These are phyloP conservation scores for Periophthalmus magnuspinnatus DNA, from an alignment of 2,797 vertebrate species.

Conservation along the genomic window DNA sequence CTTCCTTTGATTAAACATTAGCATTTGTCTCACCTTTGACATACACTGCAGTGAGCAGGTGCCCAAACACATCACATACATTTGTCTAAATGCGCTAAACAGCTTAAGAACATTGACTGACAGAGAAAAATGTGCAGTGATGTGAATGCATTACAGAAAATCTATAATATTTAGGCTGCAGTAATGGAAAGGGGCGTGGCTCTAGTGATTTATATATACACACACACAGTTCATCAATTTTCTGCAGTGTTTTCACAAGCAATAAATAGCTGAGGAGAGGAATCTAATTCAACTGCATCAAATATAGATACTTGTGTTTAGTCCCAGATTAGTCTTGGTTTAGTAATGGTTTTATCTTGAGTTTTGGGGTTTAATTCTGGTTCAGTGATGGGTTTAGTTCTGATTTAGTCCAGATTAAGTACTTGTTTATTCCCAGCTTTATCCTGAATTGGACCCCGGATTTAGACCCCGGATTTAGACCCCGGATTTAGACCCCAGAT, in stretches of 20 bases:
- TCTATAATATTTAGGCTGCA: not conserved
- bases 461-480: no score
- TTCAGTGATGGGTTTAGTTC: not conserved
- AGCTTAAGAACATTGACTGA: not conserved
- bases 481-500: no score
- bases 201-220: not conserved
- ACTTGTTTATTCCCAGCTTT: not conserved
- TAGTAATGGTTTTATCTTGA: no score
- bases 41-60: not conserved
- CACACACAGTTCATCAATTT: not conserved
- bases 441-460: no score
- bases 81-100: not conserved
- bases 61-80: not conserved
- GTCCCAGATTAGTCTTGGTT: no score
- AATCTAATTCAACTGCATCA: not conserved
- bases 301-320: not conserved
- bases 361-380: no score
- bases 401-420: not conserved
- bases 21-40: not conserved
- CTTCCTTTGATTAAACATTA: not conserved
- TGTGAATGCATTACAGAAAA: slow-evolving; percentile 1
- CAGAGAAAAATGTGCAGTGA: not conserved
- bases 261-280: not conserved
- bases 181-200: not conserved
- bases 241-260: not conserved